Base-by-base conservation (phyloP, 2,797 vertebrate genomes). In the Myioborus miniatus region DNA sequence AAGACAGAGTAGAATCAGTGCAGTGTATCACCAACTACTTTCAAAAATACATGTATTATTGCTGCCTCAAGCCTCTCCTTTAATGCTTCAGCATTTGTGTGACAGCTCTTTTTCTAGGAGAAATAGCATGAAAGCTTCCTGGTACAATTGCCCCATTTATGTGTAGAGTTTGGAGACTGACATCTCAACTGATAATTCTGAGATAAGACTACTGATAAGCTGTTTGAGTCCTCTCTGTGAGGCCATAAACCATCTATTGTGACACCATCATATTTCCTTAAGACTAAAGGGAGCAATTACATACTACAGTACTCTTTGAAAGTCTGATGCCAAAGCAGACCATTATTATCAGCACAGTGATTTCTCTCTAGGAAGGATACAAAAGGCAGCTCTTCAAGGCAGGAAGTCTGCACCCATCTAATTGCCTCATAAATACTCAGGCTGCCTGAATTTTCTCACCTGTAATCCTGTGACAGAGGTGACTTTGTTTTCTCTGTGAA, bases 391-490 rank as follows among this genome's bases (percentile, higher is more conserved):
- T 95, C 36, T 87, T 65, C 55, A 75, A 91, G 67, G 60, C 74
- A 87, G 81, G 88, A 96, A 94, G 78, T 77, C 78, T 56, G 70
- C 86, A 77, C 56, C 37, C 60, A 53, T 49, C 63, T 96, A 89
- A 94, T 90, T 89, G 47, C 78, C 58, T 63, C 10, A 4, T 80
- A 86, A 93, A 64, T 92, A 50, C 50, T 58, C 46, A 44, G 29
- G 49, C 56, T 86, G 37, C 32, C 55, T 95, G 64, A 86, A 79
- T 70, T 63, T 82, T 90, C 80, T 95, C 47, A 59, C 6, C 0
- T 69, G 41, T 83, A 89, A 74, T 90, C 67, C 52, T 63, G 24
- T 82, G 64, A 79, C 74, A 93, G 77, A 87, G 44, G 47, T 93
- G 77, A 60, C 71, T 91, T 93, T 93, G 59, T 91, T 93, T 96